Base-by-base conservation (phyloP, 35 echinoderm and acorn worm species). In the Ptychodera flava region DNA sequence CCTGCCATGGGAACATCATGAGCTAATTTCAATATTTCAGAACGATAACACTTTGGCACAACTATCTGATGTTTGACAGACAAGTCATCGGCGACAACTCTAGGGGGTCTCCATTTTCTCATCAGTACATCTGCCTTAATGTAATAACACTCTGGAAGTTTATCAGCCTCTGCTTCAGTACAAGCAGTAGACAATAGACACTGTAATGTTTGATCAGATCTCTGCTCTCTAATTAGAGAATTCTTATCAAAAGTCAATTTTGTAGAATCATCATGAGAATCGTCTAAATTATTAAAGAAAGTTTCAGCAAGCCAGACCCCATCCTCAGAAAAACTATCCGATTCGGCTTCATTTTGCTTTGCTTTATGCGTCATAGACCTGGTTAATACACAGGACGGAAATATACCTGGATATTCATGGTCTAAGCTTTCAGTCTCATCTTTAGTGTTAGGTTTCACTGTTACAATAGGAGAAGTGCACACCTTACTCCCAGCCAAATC, bases 31-130 rank as follows among this genome's bases (percentile, higher is more conserved):
- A 87, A 1, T 31, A 91, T 36, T 29, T 79, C 31, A 0, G 33
- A 16, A 6, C 29, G 84, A 33, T 92, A 92, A 0, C 33, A 15
- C 27, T 75, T 78, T 34, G 90, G 93, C 0, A 92, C 87, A 10
- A 95, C 90, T 31, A 92, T 80, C 37, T 95, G 90, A 33, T 82
- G 78, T 2, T 81, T 12, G 28, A 89, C 82, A 1, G 32, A 10
- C 87, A 36, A 91, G 15, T 95, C 84, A 87, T 89, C 35, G 30
- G 36, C 87, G 35, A 31, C 31, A 35, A 35, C 77, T 81, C 91
- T 79, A 28, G 77, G 82, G 1, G 93, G 89, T 85, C 85, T 77
- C 89, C 89, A 94, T 82, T 94, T 94, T 77, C 92, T 29, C 89
- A 94, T 90, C 0, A 94, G 33, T 33, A 91, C 37, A 35, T 37